phyloP scores from a whole-genome alignment of 2,888 invertebrate genomes.

The Parthenolecanium corni region DNA sequence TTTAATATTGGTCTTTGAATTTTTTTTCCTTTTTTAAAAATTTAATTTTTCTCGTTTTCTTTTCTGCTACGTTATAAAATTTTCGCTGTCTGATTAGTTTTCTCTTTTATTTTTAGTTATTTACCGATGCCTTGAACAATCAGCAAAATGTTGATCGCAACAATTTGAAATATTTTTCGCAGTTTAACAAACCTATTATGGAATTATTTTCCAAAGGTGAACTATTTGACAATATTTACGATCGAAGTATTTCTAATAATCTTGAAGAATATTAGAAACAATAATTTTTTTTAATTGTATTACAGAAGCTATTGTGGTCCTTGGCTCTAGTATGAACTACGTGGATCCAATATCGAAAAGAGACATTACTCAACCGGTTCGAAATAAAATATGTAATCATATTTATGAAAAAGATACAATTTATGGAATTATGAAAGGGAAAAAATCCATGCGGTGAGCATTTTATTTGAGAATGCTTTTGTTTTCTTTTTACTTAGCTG shows the following conservation, averaged over 20 bases:
- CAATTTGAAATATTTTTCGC: not conserved
- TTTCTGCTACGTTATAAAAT: too few species aligned
- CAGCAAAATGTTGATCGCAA: not conserved
- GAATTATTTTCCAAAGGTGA: conserved; percentile 8
- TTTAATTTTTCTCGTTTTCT: too few species aligned
- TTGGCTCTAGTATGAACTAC: not conserved
- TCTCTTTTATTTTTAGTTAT: conserved; percentile 20
- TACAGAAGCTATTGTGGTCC: conserved; percentile 8
- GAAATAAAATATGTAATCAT: conserved; percentile 9
- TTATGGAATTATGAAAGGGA: not conserved
- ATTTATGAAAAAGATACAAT: conserved; percentile 12
- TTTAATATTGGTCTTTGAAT: too few species aligned
- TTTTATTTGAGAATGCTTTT: too few species aligned
- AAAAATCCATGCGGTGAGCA: conserved; percentile 1
- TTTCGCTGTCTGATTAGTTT: too few species aligned
- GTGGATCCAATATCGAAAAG: conserved; percentile 15
- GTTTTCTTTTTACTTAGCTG: too few species aligned
- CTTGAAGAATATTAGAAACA: too few species aligned
- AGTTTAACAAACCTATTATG: not conserved
- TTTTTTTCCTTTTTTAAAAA: too few species aligned
- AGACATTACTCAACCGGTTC: conserved; percentile 4
- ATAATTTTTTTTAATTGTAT: not conserved
- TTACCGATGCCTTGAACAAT: not conserved
- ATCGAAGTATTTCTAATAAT: too few species aligned
- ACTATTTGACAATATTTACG: too few species aligned